Percentiles rank a stretch among this genome's conserved stretches.
phyloP scores from a whole-genome alignment of 2,797 vertebrate genomes.

The Calcarius lapponicus region DNA sequence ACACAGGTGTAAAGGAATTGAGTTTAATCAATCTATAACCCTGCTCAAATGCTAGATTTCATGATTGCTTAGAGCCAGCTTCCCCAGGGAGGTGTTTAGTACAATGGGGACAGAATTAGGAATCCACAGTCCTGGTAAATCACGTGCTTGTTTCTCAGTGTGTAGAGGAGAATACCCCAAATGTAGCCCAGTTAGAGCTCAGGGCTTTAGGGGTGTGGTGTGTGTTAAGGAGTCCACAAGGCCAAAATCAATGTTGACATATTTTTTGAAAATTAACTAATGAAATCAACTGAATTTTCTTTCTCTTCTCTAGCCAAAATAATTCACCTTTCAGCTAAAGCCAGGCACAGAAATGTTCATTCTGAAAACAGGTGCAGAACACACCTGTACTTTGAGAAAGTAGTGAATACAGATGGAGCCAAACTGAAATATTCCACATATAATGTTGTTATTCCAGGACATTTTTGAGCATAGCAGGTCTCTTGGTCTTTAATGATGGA shows the following conservation, averaged over 20 bases:
- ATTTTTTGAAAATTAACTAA: background rate
- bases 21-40: background rate
- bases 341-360: background rate
- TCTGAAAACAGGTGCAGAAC: too few relatives aligned
- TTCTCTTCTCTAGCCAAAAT: background rate
- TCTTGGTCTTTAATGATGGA: background rate
- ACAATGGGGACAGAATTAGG: background rate
- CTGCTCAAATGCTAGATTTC: background rate
- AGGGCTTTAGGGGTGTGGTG: background rate
- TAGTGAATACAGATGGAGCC: background rate
- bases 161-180: background rate
- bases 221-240: background rate
- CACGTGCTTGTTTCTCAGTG: fast-evolving
- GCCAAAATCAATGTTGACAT: background rate
- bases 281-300: background rate
- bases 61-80: background rate
- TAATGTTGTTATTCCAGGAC: background rate
- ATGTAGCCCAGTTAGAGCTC: fast-evolving
- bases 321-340: background rate
- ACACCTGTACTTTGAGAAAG: background rate
- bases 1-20: background rate
- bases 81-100: background rate
- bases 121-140: background rate
- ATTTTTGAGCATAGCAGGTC: background rate
- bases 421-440: background rate